phyloP scores from a whole-genome alignment of 2,888 invertebrate species.

The Heliconius cydno region DNA sequence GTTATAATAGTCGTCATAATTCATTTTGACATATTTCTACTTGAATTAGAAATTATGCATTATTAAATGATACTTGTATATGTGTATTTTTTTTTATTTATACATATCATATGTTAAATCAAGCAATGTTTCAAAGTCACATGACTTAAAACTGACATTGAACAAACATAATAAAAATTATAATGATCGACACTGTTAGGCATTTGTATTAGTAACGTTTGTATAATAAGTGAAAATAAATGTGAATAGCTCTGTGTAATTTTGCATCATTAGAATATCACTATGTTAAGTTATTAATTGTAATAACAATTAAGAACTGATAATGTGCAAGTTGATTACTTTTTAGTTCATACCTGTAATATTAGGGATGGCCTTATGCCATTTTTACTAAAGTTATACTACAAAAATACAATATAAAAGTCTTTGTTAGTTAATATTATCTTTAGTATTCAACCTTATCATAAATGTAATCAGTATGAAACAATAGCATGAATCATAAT shows the following conservation, averaged over 20 bases:
- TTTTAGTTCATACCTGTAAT: not conserved
- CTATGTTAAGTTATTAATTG: not conserved
- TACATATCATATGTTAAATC: not conserved
- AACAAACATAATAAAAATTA: constrained; percentile 1
- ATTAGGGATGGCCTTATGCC: not conserved
- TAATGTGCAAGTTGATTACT: not conserved
- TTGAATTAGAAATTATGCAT: not conserved
- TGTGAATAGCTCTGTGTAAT: not conserved
- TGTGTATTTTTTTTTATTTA: not conserved
- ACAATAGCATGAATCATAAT: not conserved
- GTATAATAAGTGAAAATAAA: not conserved
- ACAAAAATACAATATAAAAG: not conserved
- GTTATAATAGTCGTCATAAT: not conserved
- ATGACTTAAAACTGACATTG: constrained; percentile 13
- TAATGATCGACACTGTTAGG: not conserved
- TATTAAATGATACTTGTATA: not conserved
- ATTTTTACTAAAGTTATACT: not conserved
- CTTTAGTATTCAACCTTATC: constrained; percentile 1
- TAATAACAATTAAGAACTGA: not conserved
- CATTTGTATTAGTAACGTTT: not conserved
- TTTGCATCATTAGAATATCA: not conserved
- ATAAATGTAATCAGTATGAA: constrained; percentile 3
- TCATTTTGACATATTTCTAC: not conserved
- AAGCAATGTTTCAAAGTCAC: constrained; percentile 5
- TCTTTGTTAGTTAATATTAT: not conserved